phyloP scores from a whole-genome alignment of 2,797 vertebrate genomes.

The Rhynchotus rufescens region DNA sequence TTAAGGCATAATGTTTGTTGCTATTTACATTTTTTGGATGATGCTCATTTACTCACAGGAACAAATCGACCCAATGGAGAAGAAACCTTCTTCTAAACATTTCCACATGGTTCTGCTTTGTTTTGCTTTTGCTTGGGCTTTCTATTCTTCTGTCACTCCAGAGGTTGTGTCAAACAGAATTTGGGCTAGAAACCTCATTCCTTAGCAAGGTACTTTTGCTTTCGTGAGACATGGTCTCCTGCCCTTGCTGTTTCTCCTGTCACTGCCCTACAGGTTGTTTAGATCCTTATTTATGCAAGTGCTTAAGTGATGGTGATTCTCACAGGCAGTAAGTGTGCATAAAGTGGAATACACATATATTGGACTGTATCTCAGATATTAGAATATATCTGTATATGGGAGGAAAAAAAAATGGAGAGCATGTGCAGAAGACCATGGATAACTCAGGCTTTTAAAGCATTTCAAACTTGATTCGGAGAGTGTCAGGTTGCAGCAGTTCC shows the following conservation, averaged over 20 bases:
- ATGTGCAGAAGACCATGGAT: neutral
- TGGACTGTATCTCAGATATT: neutral
- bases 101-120: neutral
- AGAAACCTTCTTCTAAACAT: neutral
- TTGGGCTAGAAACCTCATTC: neutral
- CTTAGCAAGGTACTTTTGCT: neutral
- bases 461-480: neutral
- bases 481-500: neutral
- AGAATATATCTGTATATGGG: neutral
- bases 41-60: neutral
- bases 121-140: neutral
- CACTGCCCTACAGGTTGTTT: too few species aligned
- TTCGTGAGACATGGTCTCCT: too few species aligned
- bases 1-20: neutral
- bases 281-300: neutral
- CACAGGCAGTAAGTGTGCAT: rapidly evolving
- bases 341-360: too few species aligned
- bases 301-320: neutral
- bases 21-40: neutral
- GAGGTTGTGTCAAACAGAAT: neutral
- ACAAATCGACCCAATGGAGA: neutral
- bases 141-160: neutral
- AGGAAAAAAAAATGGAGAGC: neutral
- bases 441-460: neutral
- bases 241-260: neutral